Base-by-base conservation (phyloP, 1,140 invertebrate species). In the Eumaeus atala region DNA sequence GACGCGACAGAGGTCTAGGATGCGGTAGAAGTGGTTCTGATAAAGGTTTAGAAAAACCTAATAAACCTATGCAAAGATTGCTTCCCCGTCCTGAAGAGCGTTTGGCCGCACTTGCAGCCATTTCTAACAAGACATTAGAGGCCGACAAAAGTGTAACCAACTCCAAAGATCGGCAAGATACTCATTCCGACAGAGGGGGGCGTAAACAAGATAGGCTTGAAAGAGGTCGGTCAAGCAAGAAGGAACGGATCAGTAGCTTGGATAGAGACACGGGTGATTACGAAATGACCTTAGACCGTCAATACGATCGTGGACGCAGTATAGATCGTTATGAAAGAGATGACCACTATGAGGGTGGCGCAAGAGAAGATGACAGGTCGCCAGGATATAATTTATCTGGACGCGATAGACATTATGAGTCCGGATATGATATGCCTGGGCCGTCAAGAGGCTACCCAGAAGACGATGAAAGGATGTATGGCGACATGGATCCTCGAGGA, bases 11-110 rank as follows among this genome's bases (percentile, higher is more conserved):
- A 35, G 84, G 81, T 9, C 62, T 86, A 40, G 84, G 86, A 50
- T 70, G 78, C 42, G 71, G 84, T 51, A 73, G 74, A 56, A 76
- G 69, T 48, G 51, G 51, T 33, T 61, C 65, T 49, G 80, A 88
- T 58, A 89, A 88, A 62, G 87, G 87, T n/a, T 73, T 89, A 61
- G 84, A 87, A 64, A 89, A 89, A 67, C 87, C 87, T 37, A 88
- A 83, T 57, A 89, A 89, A 64, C 87, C 87, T 14, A 87, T 89
- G 73, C 86, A 89, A 66, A 70, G 87, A 55, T 68, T 89, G 28
- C 63, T 89, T 8, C 87, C 87, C 5, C 72, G 87, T 48, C 87
- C 87, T 9, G 87, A 88, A 67, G 87, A 89, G 69, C 67, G 87
- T 21, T 62, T 88, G 54, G 87, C 87, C 38, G 86, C 87, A 10